Conservation (phyloP, 2,113 vertebrate species). For the Peromyscus polionotus region DNA sequence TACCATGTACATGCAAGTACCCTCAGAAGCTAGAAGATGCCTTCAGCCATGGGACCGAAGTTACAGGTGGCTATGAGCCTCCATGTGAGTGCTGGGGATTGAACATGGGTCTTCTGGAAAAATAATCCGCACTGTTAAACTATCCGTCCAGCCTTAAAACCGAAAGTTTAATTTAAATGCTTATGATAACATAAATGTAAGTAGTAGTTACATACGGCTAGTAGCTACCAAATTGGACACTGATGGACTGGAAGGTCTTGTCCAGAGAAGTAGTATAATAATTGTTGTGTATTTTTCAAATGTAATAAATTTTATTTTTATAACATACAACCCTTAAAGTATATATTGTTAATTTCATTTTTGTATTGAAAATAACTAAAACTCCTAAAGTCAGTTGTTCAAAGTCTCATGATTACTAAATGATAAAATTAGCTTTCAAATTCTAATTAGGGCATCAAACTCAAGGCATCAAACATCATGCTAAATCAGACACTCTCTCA, state of each 20-base stretch:
- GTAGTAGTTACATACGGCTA: neutral
- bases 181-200: slow-evolving; percentile 47
- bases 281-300: neutral
- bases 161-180: slow-evolving; percentile 57
- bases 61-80: neutral
- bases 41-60: neutral
- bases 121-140: neutral
- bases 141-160: neutral
- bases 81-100: neutral
- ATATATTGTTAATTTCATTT: slow-evolving; percentile 18
- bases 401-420: neutral
- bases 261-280: neutral
- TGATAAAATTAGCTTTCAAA: slow-evolving; percentile 37
- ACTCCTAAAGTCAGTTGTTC: neutral
- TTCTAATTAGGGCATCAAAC: neutral
- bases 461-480: neutral
- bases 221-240: neutral
- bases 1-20: neutral
- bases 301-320: neutral
- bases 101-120: neutral
- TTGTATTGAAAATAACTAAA: slow-evolving; percentile 13
- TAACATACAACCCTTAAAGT: neutral
- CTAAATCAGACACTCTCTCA: neutral
- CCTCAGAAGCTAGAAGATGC: neutral
- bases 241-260: neutral